A percentile compares a stretch with the other conserved stretches of the same genome.
Evolutionary conservation across 2,113 vertebrate genomes (phyloP).

Genomic region (Cinclus cinclus): DNA sequence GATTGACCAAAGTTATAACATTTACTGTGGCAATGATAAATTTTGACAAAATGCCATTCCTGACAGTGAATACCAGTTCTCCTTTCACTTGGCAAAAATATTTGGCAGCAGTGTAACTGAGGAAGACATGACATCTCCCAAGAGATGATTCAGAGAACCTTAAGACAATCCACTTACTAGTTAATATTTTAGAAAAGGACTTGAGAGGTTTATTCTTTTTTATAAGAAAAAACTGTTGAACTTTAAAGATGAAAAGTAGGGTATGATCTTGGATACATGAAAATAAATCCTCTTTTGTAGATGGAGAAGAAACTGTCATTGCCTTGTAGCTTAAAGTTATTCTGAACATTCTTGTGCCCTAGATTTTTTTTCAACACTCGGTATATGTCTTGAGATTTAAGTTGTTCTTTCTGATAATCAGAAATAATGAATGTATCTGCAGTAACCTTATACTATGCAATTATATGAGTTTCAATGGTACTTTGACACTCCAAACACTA

Average conservation of each 20-base stretch:
- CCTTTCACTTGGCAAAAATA: neutral
- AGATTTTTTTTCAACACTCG: slow-evolving; percentile 24
- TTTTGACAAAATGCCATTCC: neutral
- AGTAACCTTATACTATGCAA: neutral
- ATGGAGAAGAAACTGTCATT: slow-evolving; percentile 38
- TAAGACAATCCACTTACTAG: neutral
- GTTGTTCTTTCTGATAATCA: neutral
- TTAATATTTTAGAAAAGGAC: slow-evolving; percentile 26
- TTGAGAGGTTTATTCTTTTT: neutral
- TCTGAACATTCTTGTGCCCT: slow-evolving; percentile 38
- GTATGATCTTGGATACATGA: neutral
- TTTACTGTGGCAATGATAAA: neutral
- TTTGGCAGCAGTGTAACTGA: neutral
- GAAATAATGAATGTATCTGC: slow-evolving; percentile 16
- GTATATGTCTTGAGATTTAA: neutral
- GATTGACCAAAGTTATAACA: neutral
- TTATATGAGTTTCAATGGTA: neutral
- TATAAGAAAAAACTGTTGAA: neutral
- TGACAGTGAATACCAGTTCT: neutral
- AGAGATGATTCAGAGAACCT: neutral
- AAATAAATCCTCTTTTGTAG: slow-evolving; percentile 4
- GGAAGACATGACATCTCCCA: neutral
- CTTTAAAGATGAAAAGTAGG: slow-evolving; percentile 23
- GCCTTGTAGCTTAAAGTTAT: neutral
- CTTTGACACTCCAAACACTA: neutral